Evolutionary conservation across 1,140 invertebrate genomes (phyloP), one percentile per base, ranked within the genome.

Genomic region (Dendroctonus valens): DNA sequence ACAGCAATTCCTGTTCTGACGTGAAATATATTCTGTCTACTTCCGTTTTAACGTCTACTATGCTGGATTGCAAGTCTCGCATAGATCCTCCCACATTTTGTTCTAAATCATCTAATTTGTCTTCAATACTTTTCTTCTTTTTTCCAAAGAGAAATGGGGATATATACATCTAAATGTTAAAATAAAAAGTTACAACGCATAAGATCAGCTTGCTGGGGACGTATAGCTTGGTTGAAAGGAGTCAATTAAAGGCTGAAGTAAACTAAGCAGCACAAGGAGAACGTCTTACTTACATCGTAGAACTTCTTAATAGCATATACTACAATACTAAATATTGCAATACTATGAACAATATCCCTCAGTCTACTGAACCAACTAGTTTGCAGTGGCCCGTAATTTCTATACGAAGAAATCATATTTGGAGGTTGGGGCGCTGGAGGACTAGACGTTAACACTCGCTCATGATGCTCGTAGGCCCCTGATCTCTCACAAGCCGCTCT

Each of bases 291-390:
- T 65, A 90, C 89, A 84, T 90, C 87, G 77, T 90, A 91, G 77
- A 90, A 85, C 80, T 85, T 84, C 71, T 89, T 90, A 42, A 88
- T 79, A 51, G 85, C 86, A 80, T 90, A 91, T 26, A 83, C 76
- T 39, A 89, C 84, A 7, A 87, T 84, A 65, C 89, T 86, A 69
- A 91, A 84, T 5, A 91, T 72, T 1, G 88, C 83, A 11, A 89
- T 72, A n/a, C 85, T 82, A 70, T 90, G 83, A 8, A 90, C 79
- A 60, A 88, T 76, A 59, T 91, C 88, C 75, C 85, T 85, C 26
- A 91, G 79, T 74, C 81, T 85, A 12, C 82, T 79, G 54, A 82
- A 84, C 69, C 72, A 78, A 41, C 60, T 74, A 40, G 74, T 50
- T 55, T 72, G 73, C 44, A 15, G 53, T 61, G 77, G 70, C 65